Conservation (phyloP, 2,797 vertebrate genomes). For the Miichthys miiuy region DNA sequence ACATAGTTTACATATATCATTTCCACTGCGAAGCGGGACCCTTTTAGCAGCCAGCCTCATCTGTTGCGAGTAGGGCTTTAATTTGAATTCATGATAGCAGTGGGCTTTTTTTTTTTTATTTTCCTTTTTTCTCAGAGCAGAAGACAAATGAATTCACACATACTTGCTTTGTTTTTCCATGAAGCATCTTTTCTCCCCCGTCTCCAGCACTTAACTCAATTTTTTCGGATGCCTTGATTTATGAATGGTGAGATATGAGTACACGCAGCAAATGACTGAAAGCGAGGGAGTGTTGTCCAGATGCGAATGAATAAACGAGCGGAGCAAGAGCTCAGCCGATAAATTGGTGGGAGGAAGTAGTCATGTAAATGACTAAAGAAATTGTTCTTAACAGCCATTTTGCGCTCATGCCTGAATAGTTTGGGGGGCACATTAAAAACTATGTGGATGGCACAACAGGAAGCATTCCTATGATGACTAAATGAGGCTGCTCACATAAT, state of each 20-base stretch:
- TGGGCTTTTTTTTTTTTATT: conserved; percentile 6
- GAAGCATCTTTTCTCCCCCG: conserved; percentile 21
- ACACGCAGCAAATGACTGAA: conserved; percentile 52
- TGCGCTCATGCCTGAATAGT: conserved; percentile 76
- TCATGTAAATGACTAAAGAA: conserved; percentile 86
- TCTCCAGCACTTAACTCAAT: conserved; percentile 24
- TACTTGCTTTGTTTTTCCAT: conserved; percentile 44
- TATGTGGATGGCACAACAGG: conserved; percentile 81
- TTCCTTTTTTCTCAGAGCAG: conserved; percentile 6
- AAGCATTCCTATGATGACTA: conserved; percentile 84
- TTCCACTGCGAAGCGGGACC: conserved; percentile 84
- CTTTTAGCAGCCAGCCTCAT: conserved; percentile 80
- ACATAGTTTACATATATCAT: conserved; percentile 91
- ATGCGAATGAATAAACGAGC: conserved; percentile 73
- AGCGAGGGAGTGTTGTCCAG: conserved; percentile 79
- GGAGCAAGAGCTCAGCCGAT: conserved; percentile 70
- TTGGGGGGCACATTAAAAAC: conserved; percentile 78
- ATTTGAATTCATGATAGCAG: conserved; percentile 75
- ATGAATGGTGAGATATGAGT: conserved; percentile 66
- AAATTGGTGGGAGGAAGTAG: conserved; percentile 85
- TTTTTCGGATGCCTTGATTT: conserved; percentile 68
- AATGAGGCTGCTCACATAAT: conserved; percentile 82
- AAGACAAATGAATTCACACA: conserved; percentile 66
- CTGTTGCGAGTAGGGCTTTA: conserved; percentile 73
- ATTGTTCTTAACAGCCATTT: conserved; percentile 83